Conservation (phyloP, 2,113 vertebrate species). For the Gambusia holbrooki region DNA sequence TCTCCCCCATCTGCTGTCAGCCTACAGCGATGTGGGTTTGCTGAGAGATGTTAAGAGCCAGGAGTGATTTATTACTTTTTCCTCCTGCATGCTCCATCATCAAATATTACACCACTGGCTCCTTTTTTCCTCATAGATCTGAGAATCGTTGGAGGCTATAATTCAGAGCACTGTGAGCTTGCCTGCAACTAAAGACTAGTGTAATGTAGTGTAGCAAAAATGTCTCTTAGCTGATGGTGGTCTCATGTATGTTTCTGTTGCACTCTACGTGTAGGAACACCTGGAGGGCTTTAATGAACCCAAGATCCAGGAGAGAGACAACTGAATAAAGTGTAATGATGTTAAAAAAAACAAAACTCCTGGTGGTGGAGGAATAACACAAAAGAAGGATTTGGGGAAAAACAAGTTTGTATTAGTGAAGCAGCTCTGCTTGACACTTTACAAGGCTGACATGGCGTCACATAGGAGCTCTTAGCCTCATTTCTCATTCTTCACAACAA, state of each 20-base stretch:
- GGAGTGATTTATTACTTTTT: slow-evolving; percentile 41
- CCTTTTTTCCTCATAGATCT: slow-evolving; percentile 25
- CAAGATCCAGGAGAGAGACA: slow-evolving; percentile 26
- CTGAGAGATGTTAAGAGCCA: slow-evolving; percentile 27
- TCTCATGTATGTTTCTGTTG: slow-evolving; percentile 40
- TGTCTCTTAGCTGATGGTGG: slow-evolving; percentile 37
- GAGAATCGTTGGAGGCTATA: slow-evolving; percentile 44
- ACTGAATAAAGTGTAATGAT: slow-evolving; percentile 46
- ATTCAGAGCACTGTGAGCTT: slow-evolving; percentile 36
- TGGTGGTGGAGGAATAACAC: slow-evolving; percentile 29
- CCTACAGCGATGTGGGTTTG: slow-evolving; percentile 24
- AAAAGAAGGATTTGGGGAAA: slow-evolving; percentile 30
- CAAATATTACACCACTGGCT: slow-evolving; percentile 41
- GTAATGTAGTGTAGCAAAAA: slow-evolving; percentile 65
- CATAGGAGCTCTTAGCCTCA: slow-evolving; percentile 20
- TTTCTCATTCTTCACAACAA: slow-evolving; percentile 2
- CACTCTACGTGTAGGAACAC: slow-evolving; percentile 21
- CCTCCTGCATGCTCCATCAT: slow-evolving; percentile 31
- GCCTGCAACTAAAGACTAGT: slow-evolving; percentile 46
- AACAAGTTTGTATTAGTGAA: slow-evolving; percentile 20
- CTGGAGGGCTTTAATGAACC: slow-evolving; percentile 47
- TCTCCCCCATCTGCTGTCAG: slow-evolving; percentile 37
- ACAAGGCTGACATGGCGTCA: slow-evolving; percentile 26
- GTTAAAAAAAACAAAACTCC: slow-evolving; percentile 37
- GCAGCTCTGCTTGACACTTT: background rate